Evolutionary conservation across 2,113 vertebrate genomes (phyloP).

Genomic region (Leptocoma aspasia): DNA sequence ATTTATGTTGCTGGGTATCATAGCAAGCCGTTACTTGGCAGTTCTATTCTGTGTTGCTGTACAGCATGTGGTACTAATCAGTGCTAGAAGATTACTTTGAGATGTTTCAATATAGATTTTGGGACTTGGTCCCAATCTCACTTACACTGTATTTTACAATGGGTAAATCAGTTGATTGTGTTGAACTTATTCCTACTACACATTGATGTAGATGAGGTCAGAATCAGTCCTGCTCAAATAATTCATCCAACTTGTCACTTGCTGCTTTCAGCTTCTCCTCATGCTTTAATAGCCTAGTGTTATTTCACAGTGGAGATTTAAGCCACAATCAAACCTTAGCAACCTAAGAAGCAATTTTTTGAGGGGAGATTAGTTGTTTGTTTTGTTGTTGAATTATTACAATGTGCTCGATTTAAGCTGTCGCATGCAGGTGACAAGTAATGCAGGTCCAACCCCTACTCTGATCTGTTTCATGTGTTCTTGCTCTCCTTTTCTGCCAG

Average conservation of each 20-base stretch:
- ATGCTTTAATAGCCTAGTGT: background rate
- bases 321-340: background rate
- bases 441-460: constrained; percentile 51
- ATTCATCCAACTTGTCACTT: background rate
- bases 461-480: constrained; percentile 79
- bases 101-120: constrained; percentile 20
- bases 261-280: background rate
- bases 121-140: constrained; percentile 36
- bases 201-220: background rate
- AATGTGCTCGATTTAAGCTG: constrained; percentile 35
- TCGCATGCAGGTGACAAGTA: constrained; percentile 82
- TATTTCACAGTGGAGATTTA: background rate
- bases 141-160: constrained; percentile 29
- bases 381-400: background rate
- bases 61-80: constrained; percentile 61
- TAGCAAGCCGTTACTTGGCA: constrained; percentile 7
- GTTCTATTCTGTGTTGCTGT: constrained; percentile 16
- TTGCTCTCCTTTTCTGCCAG: constrained; percentile 78
- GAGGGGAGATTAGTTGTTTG: background rate
- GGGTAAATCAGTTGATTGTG: constrained; percentile 25
- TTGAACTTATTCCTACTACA: background rate
- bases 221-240: background rate
- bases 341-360: background rate
- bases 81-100: constrained; percentile 54
- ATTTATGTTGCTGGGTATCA: constrained; percentile 38